Conservation (phyloP, 92 coral and sea anemone genomes). For the Porites evermanni region DNA sequence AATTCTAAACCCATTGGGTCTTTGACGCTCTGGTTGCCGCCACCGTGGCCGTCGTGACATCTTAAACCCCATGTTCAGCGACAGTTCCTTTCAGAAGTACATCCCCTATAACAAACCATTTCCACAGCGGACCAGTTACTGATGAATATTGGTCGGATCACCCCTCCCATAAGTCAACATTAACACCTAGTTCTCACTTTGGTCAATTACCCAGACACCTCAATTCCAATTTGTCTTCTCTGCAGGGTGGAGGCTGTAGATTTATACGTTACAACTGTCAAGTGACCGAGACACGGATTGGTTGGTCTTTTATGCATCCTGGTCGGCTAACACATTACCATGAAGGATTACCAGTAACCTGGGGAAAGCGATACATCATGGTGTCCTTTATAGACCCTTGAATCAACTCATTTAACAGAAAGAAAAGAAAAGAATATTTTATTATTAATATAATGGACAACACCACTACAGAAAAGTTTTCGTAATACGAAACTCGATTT, state of each 20-base stretch:
- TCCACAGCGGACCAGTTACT: too few relatives aligned
- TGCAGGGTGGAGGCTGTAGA: slow-evolving; percentile 93
- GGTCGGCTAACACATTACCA: slow-evolving; percentile 97
- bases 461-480: neutral
- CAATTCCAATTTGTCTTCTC: neutral
- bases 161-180: too few relatives aligned
- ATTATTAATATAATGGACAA: neutral
- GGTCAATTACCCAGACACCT: too few relatives aligned
- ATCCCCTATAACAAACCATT: too few relatives aligned
- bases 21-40: too few relatives aligned
- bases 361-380: slow-evolving; percentile 97
- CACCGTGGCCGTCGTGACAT: too few relatives aligned
- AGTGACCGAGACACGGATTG: slow-evolving; percentile 78
- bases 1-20: too few relatives aligned
- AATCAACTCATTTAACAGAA: neutral
- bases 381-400: slow-evolving; percentile 93
- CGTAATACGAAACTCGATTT: too few relatives aligned
- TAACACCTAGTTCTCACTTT: too few relatives aligned
- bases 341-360: slow-evolving; percentile 93
- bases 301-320: slow-evolving; percentile 97
- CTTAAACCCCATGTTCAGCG: too few relatives aligned
- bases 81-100: too few relatives aligned
- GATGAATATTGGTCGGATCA: too few relatives aligned
- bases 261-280: slow-evolving; percentile 93
- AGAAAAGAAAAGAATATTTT: neutral